A percentile compares a stretch with the other conserved stretches of the same genome.
Evolutionary conservation across 1,140 invertebrate species (phyloP).

Genomic region (Anoplophora glabripennis): DNA sequence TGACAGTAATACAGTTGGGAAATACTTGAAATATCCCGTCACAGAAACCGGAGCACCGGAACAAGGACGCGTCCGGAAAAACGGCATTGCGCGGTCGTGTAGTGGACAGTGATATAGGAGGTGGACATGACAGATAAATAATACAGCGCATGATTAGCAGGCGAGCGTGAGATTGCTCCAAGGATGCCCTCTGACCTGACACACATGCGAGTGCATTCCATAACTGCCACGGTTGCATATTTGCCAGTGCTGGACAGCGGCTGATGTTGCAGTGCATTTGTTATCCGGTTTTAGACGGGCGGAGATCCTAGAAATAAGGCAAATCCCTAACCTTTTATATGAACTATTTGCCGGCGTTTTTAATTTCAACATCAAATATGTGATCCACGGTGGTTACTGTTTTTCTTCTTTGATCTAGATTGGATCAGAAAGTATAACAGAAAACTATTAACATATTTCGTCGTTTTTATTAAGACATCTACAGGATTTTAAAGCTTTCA

Average conservation of each 20-base stretch:
- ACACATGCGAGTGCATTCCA: conserved; percentile 28
- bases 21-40: neutral
- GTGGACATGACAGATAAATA: conserved; percentile 8
- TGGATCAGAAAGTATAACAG: too few species aligned
- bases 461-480: too few species aligned
- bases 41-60: conserved; percentile 10
- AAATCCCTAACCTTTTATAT: neutral
- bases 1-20: neutral
- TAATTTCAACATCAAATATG: too few species aligned
- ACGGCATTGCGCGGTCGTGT: conserved; percentile 1
- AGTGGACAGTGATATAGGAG: conserved; percentile 12
- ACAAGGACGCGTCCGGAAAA: conserved; percentile 11
- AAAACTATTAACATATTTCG: too few species aligned
- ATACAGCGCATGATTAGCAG: conserved; percentile 4
- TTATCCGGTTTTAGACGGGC: neutral
- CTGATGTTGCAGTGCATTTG: neutral
- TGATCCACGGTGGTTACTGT: too few species aligned
- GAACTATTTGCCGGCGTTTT: too few species aligned
- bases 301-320: neutral
- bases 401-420: too few species aligned
- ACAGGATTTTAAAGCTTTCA: too few species aligned
- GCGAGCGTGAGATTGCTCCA: conserved; percentile 15
- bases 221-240: conserved; percentile 21
- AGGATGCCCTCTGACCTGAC: conserved; percentile 26
- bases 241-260: conserved; percentile 23